A percentile compares a stretch with the other conserved stretches of the same genome.
Evolutionary conservation across 53 echinoderm and acorn worm species (phyloP).

Genomic region (Paracentrotus lividus): DNA sequence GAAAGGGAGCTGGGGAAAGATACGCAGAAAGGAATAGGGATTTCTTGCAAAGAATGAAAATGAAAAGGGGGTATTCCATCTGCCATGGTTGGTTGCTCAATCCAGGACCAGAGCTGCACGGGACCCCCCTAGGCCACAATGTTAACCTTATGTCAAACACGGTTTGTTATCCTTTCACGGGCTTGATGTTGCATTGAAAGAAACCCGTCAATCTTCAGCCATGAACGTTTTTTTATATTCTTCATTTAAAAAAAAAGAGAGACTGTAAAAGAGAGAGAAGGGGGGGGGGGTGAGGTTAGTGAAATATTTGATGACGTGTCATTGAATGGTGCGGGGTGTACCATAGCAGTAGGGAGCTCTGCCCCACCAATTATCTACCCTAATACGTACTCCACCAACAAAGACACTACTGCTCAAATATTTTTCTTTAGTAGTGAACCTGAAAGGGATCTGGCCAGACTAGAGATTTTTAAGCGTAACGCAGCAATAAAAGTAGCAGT

Average conservation of each 20-base stretch:
- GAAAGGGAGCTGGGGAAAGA: slow-evolving; percentile 35
- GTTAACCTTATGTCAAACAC: slow-evolving; percentile 96
- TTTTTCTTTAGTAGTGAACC: slow-evolving; percentile 93
- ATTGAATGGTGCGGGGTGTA: slow-evolving; percentile 72
- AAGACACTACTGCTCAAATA: slow-evolving; percentile 95
- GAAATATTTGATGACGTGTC: slow-evolving; percentile 77
- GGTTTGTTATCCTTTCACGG: slow-evolving; percentile 90
- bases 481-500: slow-evolving; percentile 71
- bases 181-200: slow-evolving; percentile 90
- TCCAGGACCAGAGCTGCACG: slow-evolving; percentile 46
- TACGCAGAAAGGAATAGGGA: slow-evolving; percentile 26
- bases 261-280: neutral
- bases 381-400: slow-evolving; percentile 91
- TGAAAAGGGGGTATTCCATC: slow-evolving; percentile 72
- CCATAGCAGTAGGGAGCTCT: slow-evolving; percentile 81
- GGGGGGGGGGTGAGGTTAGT: neutral
- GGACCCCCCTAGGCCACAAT: slow-evolving; percentile 84
- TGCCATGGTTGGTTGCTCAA: slow-evolving; percentile 81
- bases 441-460: slow-evolving; percentile 86
- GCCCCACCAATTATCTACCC: slow-evolving; percentile 88
- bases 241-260: neutral
- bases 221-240: slow-evolving; percentile 64
- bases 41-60: slow-evolving; percentile 19
- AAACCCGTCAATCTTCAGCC: slow-evolving; percentile 83
- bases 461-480: slow-evolving; percentile 77